Evolutionary conservation across 2,113 vertebrate species (phyloP).

Genomic region (Platichthys flesus): DNA sequence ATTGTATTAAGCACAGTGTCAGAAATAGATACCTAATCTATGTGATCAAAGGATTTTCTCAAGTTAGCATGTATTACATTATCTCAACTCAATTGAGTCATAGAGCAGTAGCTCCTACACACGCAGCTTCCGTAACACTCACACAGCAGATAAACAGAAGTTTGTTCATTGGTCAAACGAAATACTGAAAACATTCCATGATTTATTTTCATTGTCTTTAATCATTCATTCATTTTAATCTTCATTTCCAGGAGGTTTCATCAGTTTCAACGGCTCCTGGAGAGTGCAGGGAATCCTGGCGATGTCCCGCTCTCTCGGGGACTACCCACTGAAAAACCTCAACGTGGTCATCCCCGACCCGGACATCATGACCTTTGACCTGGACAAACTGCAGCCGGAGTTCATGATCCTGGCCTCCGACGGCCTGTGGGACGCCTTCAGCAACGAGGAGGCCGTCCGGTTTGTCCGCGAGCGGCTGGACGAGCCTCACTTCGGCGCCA

Average conservation of each 20-base stretch:
- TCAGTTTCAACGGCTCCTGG: constrained; percentile 99
- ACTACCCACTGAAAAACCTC: constrained; percentile 97
- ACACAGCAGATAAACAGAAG: background rate
- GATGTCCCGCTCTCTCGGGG: constrained; percentile 97
- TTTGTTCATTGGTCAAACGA: background rate
- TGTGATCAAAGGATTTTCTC: constrained; percentile 25
- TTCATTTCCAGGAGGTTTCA: constrained; percentile 90
- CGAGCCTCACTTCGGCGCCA: constrained; percentile 97
- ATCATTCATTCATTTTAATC: background rate
- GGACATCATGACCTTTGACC: constrained; percentile 95
- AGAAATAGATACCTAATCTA: background rate
- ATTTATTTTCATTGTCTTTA: background rate
- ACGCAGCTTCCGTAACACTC: background rate
- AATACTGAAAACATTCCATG: no score
- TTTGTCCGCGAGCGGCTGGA: constrained; percentile 96
- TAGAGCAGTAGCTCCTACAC: background rate
- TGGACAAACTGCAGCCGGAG: constrained; percentile 97
- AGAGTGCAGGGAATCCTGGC: constrained; percentile 98
- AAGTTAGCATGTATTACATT: background rate
- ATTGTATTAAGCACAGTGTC: background rate
- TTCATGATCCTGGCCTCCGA: constrained; percentile 99
- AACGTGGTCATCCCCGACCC: constrained; percentile 97
- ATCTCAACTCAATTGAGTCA: background rate
- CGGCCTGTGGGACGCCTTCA: constrained; percentile 98
- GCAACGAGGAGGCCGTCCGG: constrained; percentile 96